Evolutionary conservation across 2,888 invertebrate species (phyloP).

Genomic region (Synergus gifuensis): DNA sequence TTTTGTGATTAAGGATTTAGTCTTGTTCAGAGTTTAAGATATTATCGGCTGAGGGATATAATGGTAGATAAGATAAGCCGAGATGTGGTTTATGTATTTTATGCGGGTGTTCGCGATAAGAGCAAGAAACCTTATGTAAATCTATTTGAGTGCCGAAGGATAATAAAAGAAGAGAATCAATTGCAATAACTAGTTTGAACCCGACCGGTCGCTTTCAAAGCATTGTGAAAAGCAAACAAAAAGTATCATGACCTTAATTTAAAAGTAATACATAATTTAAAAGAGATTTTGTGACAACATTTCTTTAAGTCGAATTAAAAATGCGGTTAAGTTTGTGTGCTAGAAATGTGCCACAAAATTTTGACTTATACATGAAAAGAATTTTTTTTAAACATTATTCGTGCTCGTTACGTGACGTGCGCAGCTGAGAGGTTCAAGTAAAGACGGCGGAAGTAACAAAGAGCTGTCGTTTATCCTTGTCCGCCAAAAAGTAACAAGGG

Average conservation of each 20-base stretch:
- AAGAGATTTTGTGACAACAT: neutral
- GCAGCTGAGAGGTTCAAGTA: constrained; percentile 34
- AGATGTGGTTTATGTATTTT: constrained; percentile 52
- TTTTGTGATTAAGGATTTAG: neutral
- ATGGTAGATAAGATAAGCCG: constrained; percentile 52
- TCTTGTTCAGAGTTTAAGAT: constrained; percentile 27
- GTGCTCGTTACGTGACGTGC: constrained; percentile 25
- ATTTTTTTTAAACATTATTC: neutral
- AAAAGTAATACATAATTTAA: neutral
- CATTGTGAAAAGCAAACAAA: neutral
- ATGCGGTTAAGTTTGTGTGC: too few species aligned
- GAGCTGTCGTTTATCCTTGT: constrained; percentile 41
- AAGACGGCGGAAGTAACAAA: constrained; percentile 41
- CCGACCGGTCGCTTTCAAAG: constrained; percentile 1
- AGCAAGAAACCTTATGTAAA: constrained; percentile 59
- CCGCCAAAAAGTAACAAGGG: constrained; percentile 53
- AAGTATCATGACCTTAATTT: neutral
- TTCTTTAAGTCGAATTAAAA: neutral
- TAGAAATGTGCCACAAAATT: too few species aligned
- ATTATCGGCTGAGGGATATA: constrained; percentile 41
- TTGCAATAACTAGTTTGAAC: constrained; percentile 38
- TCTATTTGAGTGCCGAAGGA: constrained; percentile 59
- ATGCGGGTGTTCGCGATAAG: constrained; percentile 51
- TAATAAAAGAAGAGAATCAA: constrained; percentile 54
- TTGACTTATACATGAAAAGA: too few species aligned